Base-by-base conservation (phyloP, 2,888 invertebrate species). In the Phlogophora meticulosa region DNA sequence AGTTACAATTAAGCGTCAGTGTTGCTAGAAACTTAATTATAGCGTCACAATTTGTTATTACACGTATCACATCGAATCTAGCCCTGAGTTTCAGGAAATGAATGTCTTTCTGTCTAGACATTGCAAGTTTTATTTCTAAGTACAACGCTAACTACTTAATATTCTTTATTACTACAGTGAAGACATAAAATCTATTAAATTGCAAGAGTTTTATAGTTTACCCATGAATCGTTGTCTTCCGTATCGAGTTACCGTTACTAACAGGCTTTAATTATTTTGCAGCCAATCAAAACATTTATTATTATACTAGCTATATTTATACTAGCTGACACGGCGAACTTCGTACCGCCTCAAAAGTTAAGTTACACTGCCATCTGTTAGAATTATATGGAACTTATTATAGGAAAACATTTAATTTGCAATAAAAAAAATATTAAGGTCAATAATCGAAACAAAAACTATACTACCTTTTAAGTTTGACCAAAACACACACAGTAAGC, bases 261-360 rank as follows among this genome's bases (percentile, higher is more conserved):
- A 63, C n/a, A 13, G 10, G 7, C 28, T 48, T 32, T 60, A 11
- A 48, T 64, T 15, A 42, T 17, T 42, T 43, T n/a, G 36, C 38
- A 28, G 43, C 32, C 49, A 55, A 70, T 70, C 42, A 53, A 70
- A 61, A 70, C 53, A 69, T 55, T 53, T 20, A 17, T 34, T 22
- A 34, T n/a, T 20, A n/a, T 45, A 36, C 36, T 15, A 17, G 15
- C 32, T 59, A 52, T n/a, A n/a, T n/a, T n/a, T n/a, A n/a, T n/a
- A n/a, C n/a, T n/a, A n/a, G n/a, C n/a, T n/a, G n/a, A n/a, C n/a
- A n/a, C n/a, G n/a, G n/a, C n/a, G n/a, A n/a, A n/a, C n/a, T n/a
- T n/a, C n/a, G n/a, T n/a, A n/a, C n/a, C n/a, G n/a, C n/a, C n/a
- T n/a, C n/a, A n/a, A n/a, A n/a, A n/a, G n/a, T n/a, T n/a, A n/a